Percentiles rank a stretch among this genome's conserved stretches.
These are phyloP conservation scores for Drosophila subsilvestris DNA, from an alignment of 2,888 invertebrate species.

Conservation along the genomic window DNA sequence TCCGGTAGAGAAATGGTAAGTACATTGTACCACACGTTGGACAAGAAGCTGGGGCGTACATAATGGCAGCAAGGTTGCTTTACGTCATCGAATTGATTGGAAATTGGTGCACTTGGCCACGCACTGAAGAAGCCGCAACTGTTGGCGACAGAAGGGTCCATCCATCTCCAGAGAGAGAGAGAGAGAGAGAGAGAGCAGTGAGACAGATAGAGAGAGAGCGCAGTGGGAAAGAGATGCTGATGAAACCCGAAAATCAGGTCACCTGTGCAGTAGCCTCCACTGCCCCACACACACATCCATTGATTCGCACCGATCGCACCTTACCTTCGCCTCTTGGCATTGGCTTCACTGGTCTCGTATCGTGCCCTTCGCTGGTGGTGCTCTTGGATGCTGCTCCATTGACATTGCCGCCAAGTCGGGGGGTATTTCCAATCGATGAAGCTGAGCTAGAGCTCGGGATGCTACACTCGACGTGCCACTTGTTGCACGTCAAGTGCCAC, in stretches of 20 bases:
- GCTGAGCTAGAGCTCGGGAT: constrained; percentile 55
- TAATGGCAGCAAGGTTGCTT: constrained; percentile 63
- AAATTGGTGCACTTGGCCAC: constrained; percentile 76
- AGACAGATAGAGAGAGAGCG: constrained; percentile 7
- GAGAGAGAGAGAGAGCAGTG: constrained; percentile 10
- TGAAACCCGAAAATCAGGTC: constrained; percentile 60
- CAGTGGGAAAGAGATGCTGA: constrained; percentile 2
- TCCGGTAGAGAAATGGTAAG: constrained; percentile 65
- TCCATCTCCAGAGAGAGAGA: constrained; percentile 18
- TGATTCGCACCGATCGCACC: constrained; percentile 51
- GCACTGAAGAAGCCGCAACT: constrained; percentile 60
- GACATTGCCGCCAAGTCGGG: constrained; percentile 34
- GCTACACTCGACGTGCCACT: constrained; percentile 78
- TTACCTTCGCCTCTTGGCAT: constrained; percentile 52
- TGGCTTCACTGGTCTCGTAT: constrained; percentile 38
- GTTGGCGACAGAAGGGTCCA: constrained; percentile 38
- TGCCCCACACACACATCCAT: constrained; percentile 10
- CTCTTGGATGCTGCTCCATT: constrained; percentile 27
- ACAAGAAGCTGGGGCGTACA: constrained; percentile 39
- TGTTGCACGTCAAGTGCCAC: constrained; percentile 76
- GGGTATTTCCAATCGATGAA: constrained; percentile 71
- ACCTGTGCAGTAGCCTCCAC: constrained; percentile 68
- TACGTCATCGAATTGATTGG: constrained; percentile 68
- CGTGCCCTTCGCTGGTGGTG: constrained; percentile 64
- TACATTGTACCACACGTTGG: constrained; percentile 29